Evolutionary conservation across 2,888 invertebrate species (phyloP), one percentile per base, ranked within the genome.

Genomic region (Mactromeris polynyma): DNA sequence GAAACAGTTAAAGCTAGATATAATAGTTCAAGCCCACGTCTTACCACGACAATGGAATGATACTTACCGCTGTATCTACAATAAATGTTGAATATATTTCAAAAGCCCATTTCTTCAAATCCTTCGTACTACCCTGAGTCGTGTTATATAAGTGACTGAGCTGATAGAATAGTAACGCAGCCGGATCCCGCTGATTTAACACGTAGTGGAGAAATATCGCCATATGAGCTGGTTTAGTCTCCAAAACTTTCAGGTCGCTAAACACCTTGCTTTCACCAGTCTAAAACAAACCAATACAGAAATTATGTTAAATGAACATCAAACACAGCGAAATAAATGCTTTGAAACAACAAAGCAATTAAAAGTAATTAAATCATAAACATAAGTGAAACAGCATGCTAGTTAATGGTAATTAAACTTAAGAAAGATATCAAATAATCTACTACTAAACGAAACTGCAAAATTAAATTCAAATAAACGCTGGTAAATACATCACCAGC

Each of bases 61-160:
- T 81, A 95, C 96, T 94, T 91, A 96, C 96, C 38, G 96, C 95
- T 86, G 92, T 93, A 17, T 92, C 91, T 51, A 94, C 94, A 2
- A 96, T 91, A 97, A 99, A 99, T 95, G 98, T 98, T 93, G 99
- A 99, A 97, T 99, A 99, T 96, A 99, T 99, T 97, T 99, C 99
- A 97, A 99, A 99, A 4, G 99, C 99, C 99, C 99, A 99, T 96
- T 99, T 98, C 86, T 98, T 98, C 98, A 99, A 98, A 96, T 99
- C 99, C 97, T 98, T 98, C 85, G 98, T 97, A 93, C 98, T 98
- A 83, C 98, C 98, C 95, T 98, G 97, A 36, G 96, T 93, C 51
- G 95, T 95, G 96, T 98, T 98, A 97, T 98, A 99, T 85, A 98
- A 97, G 96, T 99, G 98, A 91, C 99, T 98, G 96, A 99, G 98